Evolutionary conservation across 2,113 vertebrate species (phyloP).

Genomic region (Pluvialis apricaria): DNA sequence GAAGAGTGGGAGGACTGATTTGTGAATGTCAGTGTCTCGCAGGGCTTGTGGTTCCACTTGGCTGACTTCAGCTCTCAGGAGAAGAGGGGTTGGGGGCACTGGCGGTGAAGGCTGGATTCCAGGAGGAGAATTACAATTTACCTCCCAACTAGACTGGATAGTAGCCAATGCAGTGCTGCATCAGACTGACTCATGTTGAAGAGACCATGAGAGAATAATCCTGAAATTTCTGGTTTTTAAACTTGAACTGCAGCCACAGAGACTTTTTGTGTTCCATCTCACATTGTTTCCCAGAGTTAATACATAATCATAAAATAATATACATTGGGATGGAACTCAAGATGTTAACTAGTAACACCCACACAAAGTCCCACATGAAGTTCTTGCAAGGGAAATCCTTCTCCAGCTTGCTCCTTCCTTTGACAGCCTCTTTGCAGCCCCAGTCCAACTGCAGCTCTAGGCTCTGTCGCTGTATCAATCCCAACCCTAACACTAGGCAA

Average conservation of each 20-base stretch:
- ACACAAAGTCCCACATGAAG: not conserved
- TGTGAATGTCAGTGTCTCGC: not conserved
- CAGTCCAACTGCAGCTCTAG: not conserved
- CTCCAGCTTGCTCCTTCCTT: not conserved
- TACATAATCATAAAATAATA: not conserved
- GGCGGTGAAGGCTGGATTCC: not conserved
- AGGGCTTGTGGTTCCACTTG: conserved; percentile 36
- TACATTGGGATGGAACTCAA: not conserved
- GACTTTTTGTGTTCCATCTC: not conserved
- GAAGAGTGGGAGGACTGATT: not conserved
- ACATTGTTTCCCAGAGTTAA: conserved; percentile 21
- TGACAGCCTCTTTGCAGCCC: not conserved
- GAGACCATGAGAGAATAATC: conserved; percentile 22
- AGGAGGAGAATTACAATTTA: conserved; percentile 20
- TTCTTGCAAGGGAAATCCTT: not conserved
- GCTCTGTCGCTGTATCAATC: not conserved
- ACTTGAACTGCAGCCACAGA: conserved; percentile 21
- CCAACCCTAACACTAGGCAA: not conserved
- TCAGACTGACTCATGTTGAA: not conserved
- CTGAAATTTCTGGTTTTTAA: not conserved
- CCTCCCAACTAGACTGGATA: conserved; percentile 56
- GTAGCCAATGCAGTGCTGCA: not conserved
- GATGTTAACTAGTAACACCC: not conserved
- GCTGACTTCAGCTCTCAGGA: conserved; percentile 33
- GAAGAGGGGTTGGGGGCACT: not conserved